Percentiles rank a stretch among this genome's conserved stretches.
Evolutionary conservation across 2,888 invertebrate genomes (phyloP).

Genomic region (Tachina lurida): DNA sequence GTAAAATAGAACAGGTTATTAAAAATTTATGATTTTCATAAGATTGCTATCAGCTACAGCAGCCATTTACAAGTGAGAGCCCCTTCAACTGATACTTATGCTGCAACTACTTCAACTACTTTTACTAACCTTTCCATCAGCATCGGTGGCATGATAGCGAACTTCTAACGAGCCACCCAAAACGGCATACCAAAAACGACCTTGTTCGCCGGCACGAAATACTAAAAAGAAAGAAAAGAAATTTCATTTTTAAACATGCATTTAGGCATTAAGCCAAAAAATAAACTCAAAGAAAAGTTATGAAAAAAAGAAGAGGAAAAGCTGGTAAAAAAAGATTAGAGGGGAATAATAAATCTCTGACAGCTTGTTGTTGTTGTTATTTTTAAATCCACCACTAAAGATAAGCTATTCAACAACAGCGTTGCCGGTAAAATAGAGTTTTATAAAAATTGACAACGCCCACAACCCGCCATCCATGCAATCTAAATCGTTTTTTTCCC

Average conservation of each 20-base stretch:
- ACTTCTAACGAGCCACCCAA: constrained; percentile 89
- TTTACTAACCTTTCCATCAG: constrained; percentile 85
- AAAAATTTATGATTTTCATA: constrained; percentile 64
- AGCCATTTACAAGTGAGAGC: constrained; percentile 29
- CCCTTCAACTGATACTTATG: constrained; percentile 2
- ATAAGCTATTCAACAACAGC: constrained; percentile 33
- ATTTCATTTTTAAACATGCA: constrained; percentile 60
- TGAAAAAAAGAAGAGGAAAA: neutral
- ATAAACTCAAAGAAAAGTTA: neutral
- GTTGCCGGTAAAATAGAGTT: no score
- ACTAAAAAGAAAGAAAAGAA: constrained; percentile 83
- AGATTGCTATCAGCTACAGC: constrained; percentile 47
- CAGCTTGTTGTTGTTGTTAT: neutral
- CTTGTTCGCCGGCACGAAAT: constrained; percentile 90
- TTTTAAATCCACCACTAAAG: constrained; percentile 44
- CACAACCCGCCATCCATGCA: no score
- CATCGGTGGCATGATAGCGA: constrained; percentile 85
- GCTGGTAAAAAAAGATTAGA: constrained; percentile 26
- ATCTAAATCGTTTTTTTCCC: no score
- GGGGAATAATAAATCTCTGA: constrained; percentile 41
- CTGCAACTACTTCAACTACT: constrained; percentile 35
- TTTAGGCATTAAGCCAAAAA: constrained; percentile 66
- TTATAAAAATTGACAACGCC: no score
- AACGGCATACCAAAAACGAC: constrained; percentile 91
- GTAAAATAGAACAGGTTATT: constrained; percentile 42